Base-by-base conservation (phyloP, 2,888 invertebrate genomes). In the Perizoma affinitatum region DNA sequence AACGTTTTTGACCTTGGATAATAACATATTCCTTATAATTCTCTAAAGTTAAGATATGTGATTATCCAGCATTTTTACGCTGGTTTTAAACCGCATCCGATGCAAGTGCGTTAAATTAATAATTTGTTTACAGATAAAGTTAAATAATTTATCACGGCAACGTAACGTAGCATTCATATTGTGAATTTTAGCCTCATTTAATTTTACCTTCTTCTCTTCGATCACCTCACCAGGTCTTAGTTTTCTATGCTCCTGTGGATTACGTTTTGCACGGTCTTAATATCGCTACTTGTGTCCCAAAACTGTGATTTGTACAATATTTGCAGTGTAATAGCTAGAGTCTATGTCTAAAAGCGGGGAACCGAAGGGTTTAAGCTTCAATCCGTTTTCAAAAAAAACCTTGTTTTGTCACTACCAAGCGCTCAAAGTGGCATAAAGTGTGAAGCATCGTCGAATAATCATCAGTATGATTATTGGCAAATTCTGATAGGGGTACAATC, bases 141-240 rank as follows among this genome's bases (percentile, higher is more conserved):
- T 92, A 90, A 89, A 79, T 80, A 80, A 81, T 68, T 81, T 83
- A 83, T 86, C 86, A 90, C 88, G 88, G 90, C 89, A 87, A 86
- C 86, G 83, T 86, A 82, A 88, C 85, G 86, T 79, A 91, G 90
- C 91, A 92, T 91, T 89, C 90, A 90, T 82, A 84, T 80, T 61
- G 63, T 63, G 84, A 82, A 78, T 84, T 82, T 82, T 83, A 86
- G 83, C 84, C 77, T 76, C 80, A 50, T 82, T 84, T 80, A 78
- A 81, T 86, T 85, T 96, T 96, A 98, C 97, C 97, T 97, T 97
- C 94, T 96, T 97, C 88, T 97, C 97, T 93, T 97, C 97, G 93
- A 97, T 93, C 93, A 97, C 96, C 95, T 98, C 97, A 92, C 97
- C 97, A 78, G 97, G 97, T 87, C 97, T 97, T 93, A 97, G 96